These are phyloP conservation scores for Mayetiola destructor DNA, from an alignment of 2,888 invertebrate species.

Conservation along the genomic window DNA sequence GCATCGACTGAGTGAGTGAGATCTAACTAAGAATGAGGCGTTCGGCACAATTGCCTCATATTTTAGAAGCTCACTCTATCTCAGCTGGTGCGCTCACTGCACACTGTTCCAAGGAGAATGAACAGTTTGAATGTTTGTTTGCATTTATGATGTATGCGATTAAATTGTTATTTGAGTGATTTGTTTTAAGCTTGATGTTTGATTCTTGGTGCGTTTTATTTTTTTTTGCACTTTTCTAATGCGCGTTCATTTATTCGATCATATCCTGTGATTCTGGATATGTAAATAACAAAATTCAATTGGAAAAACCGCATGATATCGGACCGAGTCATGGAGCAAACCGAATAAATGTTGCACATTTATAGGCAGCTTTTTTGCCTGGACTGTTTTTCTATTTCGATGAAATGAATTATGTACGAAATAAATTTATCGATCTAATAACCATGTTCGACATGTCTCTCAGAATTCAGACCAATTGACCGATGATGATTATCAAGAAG, in stretches of 20 bases:
- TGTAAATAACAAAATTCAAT: neutral
- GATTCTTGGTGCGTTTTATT: neutral
- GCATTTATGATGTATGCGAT: neutral
- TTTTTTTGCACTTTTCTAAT: no score
- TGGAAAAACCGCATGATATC: neutral
- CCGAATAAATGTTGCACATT: no score
- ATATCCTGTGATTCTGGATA: neutral
- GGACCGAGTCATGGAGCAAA: neutral
- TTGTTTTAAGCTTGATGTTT: neutral
- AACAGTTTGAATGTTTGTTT: no score
- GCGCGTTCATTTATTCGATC: no score
- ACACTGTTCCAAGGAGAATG: no score
- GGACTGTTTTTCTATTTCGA: neutral
- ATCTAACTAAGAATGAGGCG: no score
- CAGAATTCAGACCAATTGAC: conserved; percentile 2
- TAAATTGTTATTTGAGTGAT: neutral
- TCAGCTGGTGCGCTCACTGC: no score
- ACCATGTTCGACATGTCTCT: neutral
- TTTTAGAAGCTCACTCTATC: no score
- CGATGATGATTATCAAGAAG: neutral
- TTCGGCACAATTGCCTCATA: no score
- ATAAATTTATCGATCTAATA: neutral
- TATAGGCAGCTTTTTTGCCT: no score
- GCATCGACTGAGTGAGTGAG: no score
- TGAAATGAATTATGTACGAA: neutral